phyloP scores from a whole-genome alignment of 2,797 vertebrate species.

The Gadopsis bispinosus region DNA sequence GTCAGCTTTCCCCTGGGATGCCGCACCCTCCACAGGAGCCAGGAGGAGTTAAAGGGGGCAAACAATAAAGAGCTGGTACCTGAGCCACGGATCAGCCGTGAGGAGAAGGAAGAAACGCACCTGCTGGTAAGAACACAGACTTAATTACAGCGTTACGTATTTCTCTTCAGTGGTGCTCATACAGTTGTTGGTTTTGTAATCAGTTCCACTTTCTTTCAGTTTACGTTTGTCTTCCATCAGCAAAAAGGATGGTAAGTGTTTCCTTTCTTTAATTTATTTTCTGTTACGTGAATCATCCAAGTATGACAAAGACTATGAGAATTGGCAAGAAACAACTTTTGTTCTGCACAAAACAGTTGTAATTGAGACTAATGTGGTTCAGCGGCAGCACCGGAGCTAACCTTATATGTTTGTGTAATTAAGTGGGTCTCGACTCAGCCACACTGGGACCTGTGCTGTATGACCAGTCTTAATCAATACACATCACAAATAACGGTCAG shows the following conservation, averaged over 20 bases:
- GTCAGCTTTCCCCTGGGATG: slow-evolving; percentile 43
- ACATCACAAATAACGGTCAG: slow-evolving; percentile 36
- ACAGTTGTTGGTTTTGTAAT: background rate
- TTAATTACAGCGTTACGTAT: background rate
- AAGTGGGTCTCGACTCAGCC: slow-evolving; percentile 42
- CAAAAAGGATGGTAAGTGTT: slow-evolving; percentile 72
- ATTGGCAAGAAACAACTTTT: background rate
- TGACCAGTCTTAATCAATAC: slow-evolving; percentile 36
- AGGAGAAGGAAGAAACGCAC: slow-evolving; percentile 24
- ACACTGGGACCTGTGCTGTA: slow-evolving; percentile 23
- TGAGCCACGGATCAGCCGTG: slow-evolving; percentile 42
- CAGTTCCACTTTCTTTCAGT: slow-evolving; percentile 26
- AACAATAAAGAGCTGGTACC: slow-evolving; percentile 26
- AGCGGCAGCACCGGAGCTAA: slow-evolving; percentile 20
- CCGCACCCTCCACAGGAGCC: background rate
- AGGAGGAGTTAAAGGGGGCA: background rate
- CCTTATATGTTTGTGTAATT: slow-evolving; percentile 50
- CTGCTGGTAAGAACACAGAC: slow-evolving; percentile 61
- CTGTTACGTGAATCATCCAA: background rate
- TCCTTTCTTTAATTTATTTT: background rate
- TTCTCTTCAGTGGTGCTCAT: background rate
- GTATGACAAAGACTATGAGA: background rate
- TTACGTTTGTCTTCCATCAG: background rate
- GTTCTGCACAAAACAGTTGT: background rate
- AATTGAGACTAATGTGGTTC: background rate